Percentiles rank a stretch among this genome's conserved stretches.
Conservation (phyloP, 2,113 vertebrate species). For the Microtus oregoni region DNA sequence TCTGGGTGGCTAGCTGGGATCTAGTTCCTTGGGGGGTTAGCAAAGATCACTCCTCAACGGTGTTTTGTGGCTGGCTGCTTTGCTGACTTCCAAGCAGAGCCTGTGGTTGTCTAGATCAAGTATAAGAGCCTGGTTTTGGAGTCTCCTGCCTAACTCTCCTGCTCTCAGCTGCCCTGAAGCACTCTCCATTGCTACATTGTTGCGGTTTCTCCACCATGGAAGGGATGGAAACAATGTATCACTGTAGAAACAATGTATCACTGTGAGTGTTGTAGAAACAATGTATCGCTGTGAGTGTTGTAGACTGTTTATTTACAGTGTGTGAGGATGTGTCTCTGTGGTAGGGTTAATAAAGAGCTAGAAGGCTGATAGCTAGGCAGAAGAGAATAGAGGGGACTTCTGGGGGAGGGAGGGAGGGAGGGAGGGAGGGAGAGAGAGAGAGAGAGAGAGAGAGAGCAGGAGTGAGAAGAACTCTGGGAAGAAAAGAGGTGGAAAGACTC, state of each 20-base stretch:
- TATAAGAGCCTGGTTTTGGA: constrained; percentile 91
- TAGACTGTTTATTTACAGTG: neutral
- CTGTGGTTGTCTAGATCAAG: constrained; percentile 98
- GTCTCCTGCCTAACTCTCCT: constrained; percentile 94
- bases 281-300: constrained; percentile 56
- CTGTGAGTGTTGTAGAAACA: constrained; percentile 79
- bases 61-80: constrained; percentile 82
- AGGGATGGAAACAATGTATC: constrained; percentile 96
- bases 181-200: constrained; percentile 97
- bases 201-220: constrained; percentile 94
- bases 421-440: neutral
- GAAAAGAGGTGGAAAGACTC: neutral
- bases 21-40: constrained; percentile 89
- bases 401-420: too few relatives aligned
- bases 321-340: neutral
- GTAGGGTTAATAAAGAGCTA: neutral
- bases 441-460: too few relatives aligned
- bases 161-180: constrained; percentile 95
- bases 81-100: constrained; percentile 97
- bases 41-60: constrained; percentile 87
- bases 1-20: constrained; percentile 87
- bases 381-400: neutral
- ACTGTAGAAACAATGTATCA: too few relatives aligned
- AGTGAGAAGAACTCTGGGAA: neutral
- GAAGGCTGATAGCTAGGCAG: neutral